Evolutionary conservation across 2,797 vertebrate species (phyloP).

Genomic region (Spinibarbus caldwelli): DNA sequence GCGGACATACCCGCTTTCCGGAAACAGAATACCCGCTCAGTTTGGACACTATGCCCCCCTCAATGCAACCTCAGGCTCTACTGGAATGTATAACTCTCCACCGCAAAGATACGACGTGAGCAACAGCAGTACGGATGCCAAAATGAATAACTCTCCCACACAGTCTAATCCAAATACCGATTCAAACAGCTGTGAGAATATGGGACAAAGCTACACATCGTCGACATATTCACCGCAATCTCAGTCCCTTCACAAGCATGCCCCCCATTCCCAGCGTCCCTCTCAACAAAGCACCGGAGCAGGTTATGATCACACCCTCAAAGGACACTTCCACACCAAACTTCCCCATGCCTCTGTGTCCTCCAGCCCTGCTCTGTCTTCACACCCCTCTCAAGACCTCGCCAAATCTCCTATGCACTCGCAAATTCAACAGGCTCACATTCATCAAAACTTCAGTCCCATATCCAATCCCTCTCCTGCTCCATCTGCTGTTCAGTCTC

Average conservation of each 20-base stretch:
- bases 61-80: constrained; percentile 75
- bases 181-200: constrained; percentile 78
- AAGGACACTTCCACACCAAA: constrained; percentile 77
- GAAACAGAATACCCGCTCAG: constrained; percentile 87
- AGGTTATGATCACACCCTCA: constrained; percentile 75
- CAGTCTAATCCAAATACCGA: constrained; percentile 75
- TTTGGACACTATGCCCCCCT: constrained; percentile 85
- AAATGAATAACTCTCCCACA: constrained; percentile 78
- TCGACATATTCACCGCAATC: constrained; percentile 76
- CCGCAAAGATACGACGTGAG: constrained; percentile 79
- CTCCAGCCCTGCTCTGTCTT: constrained; percentile 85
- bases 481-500: constrained; percentile 95
- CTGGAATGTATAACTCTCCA: constrained; percentile 82
- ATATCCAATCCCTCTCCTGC: constrained; percentile 97
- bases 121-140: constrained; percentile 75
- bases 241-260: constrained; percentile 76
- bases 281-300: constrained; percentile 76
- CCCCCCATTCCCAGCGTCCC: constrained; percentile 75
- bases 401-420: constrained; percentile 91
- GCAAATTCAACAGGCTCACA: constrained; percentile 80
- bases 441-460: constrained; percentile 97
- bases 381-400: constrained; percentile 88
- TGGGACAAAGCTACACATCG: constrained; percentile 77
- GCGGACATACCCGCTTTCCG: constrained; percentile 81
- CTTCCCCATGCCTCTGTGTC: constrained; percentile 82